Conservation (phyloP, 2,113 vertebrate species). For the Plotosus lineatus region DNA sequence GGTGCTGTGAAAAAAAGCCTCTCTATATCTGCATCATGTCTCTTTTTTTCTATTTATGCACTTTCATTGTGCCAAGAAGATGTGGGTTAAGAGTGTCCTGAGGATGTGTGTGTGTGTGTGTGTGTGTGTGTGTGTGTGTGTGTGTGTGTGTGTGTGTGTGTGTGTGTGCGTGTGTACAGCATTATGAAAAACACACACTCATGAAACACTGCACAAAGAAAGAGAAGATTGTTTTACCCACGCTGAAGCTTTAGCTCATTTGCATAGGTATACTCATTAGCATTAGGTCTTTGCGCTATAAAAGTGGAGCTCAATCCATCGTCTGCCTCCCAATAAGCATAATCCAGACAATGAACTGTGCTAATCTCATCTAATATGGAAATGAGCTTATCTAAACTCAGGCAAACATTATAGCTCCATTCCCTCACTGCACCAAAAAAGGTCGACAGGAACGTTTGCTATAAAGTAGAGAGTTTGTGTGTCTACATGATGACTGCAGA, state of each 20-base stretch:
- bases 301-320: slow-evolving; percentile 43
- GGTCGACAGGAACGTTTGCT: not conserved
- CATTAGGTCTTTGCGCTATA: slow-evolving; percentile 35
- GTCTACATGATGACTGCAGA: slow-evolving; percentile 11
- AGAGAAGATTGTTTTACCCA: slow-evolving; percentile 53
- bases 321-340: slow-evolving; percentile 55
- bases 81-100: slow-evolving; percentile 39
- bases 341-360: slow-evolving; percentile 65
- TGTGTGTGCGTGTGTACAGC: slow-evolving; percentile 28
- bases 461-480: not conserved
- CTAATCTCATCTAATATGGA: slow-evolving; percentile 67
- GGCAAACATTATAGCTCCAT: slow-evolving; percentile 50
- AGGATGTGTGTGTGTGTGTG: slow-evolving; percentile 41
- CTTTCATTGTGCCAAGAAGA: slow-evolving; percentile 39
- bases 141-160: slow-evolving; percentile 36
- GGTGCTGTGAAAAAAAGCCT: slow-evolving; percentile 13
- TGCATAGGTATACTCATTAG: slow-evolving; percentile 55
- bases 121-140: slow-evolving; percentile 32
- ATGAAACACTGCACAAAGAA: slow-evolving; percentile 24
- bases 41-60: slow-evolving; percentile 17
- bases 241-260: slow-evolving; percentile 49
- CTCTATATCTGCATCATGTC: slow-evolving; percentile 27
- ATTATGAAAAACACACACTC: slow-evolving; percentile 35
- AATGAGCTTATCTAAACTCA: slow-evolving; percentile 62
- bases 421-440: not conserved